A percentile compares a stretch with the other conserved stretches of the same genome.
These are phyloP conservation scores for Thalassaphorura encarpata DNA, from an alignment of 1,140 invertebrate genomes.

Conservation along the genomic window DNA sequence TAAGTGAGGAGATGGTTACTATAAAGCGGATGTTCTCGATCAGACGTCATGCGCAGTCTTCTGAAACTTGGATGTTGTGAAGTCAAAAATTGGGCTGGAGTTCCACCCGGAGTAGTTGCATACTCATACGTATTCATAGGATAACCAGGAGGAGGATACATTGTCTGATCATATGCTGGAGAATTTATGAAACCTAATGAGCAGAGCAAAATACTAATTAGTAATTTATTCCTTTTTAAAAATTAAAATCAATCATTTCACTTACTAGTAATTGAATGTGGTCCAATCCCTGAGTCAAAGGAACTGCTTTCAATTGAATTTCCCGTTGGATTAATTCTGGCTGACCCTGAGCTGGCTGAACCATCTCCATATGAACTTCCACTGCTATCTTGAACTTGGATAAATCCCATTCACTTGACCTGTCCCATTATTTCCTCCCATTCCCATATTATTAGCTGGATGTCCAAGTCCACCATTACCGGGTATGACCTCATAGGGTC, in stretches of 20 bases:
- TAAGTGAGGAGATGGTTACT: slow-evolving; percentile 32
- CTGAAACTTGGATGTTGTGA: slow-evolving; percentile 30
- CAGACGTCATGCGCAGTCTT: slow-evolving; percentile 26
- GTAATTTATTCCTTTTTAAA: neutral
- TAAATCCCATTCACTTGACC: slow-evolving; percentile 20
- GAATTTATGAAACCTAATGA: slow-evolving; percentile 31
- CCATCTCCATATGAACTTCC: slow-evolving; percentile 31
- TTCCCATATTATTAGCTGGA: neutral
- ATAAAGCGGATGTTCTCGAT: slow-evolving; percentile 32
- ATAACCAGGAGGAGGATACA: slow-evolving; percentile 26
- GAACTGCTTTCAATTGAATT: slow-evolving; percentile 30
- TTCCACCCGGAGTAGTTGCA: slow-evolving; percentile 6
- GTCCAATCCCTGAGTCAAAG: slow-evolving; percentile 32
- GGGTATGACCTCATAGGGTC: slow-evolving; percentile 32
- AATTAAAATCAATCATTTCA: slow-evolving; percentile 1
- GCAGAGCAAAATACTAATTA: neutral
- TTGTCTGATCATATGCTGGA: slow-evolving; percentile 30
- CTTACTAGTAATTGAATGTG: slow-evolving; percentile 32
- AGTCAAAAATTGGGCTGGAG: slow-evolving; percentile 13
- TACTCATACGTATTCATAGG: slow-evolving; percentile 29
- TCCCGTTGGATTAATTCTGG: slow-evolving; percentile 24
- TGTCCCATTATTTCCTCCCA: slow-evolving; percentile 20
- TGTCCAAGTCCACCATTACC: neutral
- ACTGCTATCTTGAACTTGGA: slow-evolving; percentile 29
- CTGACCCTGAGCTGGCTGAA: slow-evolving; percentile 18